Percentiles rank a stretch among this genome's conserved stretches.
phyloP scores from a whole-genome alignment of 2,797 vertebrate species.

The Steatocranus sp. region DNA sequence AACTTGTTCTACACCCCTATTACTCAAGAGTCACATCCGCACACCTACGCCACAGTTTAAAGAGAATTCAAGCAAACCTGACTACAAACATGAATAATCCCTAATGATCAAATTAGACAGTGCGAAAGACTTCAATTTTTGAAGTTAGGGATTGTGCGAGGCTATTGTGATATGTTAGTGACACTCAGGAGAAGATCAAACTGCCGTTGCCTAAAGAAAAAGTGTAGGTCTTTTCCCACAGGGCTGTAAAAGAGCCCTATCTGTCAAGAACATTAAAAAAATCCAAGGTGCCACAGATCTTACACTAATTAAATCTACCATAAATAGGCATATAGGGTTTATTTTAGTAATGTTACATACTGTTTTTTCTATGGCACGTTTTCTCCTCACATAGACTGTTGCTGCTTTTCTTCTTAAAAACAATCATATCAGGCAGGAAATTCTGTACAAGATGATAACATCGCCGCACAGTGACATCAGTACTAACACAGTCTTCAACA shows the following conservation, averaged over 20 bases:
- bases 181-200: constrained; percentile 4
- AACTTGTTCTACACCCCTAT: not conserved
- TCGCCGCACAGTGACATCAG: not conserved
- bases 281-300: not conserved
- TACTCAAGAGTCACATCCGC: constrained; percentile 9
- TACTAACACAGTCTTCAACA: not conserved
- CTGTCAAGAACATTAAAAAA: not conserved
- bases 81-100: not conserved
- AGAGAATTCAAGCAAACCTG: not conserved
- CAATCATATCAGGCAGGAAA: constrained; percentile 17
- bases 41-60: not conserved
- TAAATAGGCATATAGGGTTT: not conserved
- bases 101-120: constrained; percentile 16
- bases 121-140: constrained; percentile 26
- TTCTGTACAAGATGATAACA: constrained; percentile 9
- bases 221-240: not conserved
- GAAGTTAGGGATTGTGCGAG: constrained; percentile 11
- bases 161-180: not conserved
- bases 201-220: constrained; percentile 7
- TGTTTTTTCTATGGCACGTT: not conserved
- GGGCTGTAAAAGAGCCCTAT: not conserved
- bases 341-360: not conserved
- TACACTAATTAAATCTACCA: not conserved
- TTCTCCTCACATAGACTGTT: not conserved
- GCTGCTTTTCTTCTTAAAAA: constrained; percentile 1